These are phyloP conservation scores for Naso thynnoides DNA, from an alignment of 2,797 vertebrate species.

Conservation along the genomic window DNA sequence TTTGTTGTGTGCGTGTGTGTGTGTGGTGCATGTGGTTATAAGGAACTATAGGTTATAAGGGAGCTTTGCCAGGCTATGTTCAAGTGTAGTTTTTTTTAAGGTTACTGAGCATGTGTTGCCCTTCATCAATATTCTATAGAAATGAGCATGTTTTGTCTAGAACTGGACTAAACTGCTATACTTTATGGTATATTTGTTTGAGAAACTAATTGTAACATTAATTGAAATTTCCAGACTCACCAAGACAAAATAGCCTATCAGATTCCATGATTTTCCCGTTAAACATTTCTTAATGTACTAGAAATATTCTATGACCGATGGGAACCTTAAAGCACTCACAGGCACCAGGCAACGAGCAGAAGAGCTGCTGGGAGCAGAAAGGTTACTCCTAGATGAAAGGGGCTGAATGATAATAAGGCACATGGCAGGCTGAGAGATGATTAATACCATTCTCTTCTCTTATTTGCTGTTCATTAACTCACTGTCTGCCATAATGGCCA, in stretches of 20 bases:
- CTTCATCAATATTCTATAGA: neutral
- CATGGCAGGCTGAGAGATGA: slow-evolving; percentile 84
- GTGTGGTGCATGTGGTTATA: too few species aligned
- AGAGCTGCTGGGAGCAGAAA: slow-evolving; percentile 42
- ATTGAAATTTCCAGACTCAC: neutral
- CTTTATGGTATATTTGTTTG: neutral
- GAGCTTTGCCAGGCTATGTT: too few species aligned
- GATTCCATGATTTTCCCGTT: slow-evolving; percentile 6
- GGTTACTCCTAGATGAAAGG: slow-evolving; percentile 82
- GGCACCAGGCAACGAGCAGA: slow-evolving; percentile 17
- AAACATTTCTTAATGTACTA: slow-evolving; percentile 45
- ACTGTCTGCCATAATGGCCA: slow-evolving; percentile 89
- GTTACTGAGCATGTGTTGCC: too few species aligned
- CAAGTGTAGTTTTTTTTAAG: too few species aligned
- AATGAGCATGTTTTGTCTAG: neutral
- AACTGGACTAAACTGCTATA: neutral
- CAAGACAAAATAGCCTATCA: neutral
- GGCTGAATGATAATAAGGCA: slow-evolving; percentile 79
- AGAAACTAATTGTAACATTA: neutral
- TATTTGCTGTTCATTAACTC: slow-evolving; percentile 94
- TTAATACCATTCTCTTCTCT: slow-evolving; percentile 89
- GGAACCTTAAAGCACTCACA: slow-evolving; percentile 24
- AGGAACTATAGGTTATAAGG: too few species aligned
- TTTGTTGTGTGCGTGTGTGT: too few species aligned
- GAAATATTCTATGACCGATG: slow-evolving; percentile 17